phyloP scores from a whole-genome alignment of 2,113 vertebrate genomes.

The Oncorhynchus clarkii region DNA sequence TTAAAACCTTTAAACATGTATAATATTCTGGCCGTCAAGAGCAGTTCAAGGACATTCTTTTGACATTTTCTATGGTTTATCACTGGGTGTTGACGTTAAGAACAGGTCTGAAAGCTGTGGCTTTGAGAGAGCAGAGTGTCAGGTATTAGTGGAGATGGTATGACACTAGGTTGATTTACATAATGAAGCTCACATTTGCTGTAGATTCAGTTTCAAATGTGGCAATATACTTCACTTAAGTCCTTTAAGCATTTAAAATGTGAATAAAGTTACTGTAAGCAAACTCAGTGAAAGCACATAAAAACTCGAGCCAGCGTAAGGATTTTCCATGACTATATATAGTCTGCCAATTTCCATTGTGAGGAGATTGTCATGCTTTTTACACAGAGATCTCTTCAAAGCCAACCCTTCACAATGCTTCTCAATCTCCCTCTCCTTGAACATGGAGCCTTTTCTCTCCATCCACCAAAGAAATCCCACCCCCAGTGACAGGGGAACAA shows the following conservation, averaged over 20 bases:
- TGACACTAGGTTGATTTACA: conserved; percentile 25
- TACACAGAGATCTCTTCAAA: conserved; percentile 9
- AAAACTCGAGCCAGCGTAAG: neutral
- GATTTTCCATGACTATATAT: neutral
- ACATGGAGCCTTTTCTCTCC: conserved; percentile 22
- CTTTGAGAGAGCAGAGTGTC: conserved; percentile 16
- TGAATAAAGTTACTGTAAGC: no score
- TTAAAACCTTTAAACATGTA: neutral
- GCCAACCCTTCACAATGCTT: neutral
- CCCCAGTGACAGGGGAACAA: conserved; percentile 43
- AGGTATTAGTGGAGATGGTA: conserved; percentile 35
- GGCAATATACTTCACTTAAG: neutral
- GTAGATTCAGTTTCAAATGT: neutral
- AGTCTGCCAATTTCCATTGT: neutral
- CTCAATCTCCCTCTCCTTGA: conserved; percentile 32
- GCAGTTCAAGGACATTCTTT: conserved; percentile 38
- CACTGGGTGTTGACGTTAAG: conserved; percentile 19
- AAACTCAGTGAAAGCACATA: no score
- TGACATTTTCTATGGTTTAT: conserved; percentile 44
- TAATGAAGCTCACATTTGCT: neutral
- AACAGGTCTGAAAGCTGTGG: conserved; percentile 24
- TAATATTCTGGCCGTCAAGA: conserved; percentile 31
- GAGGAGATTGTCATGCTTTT: neutral
- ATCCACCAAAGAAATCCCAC: conserved; percentile 26
- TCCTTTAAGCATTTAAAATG: neutral